Evolutionary conservation across 2,888 invertebrate species (phyloP), one percentile per base, ranked within the genome.

Genomic region (Antheraea yamamai): DNA sequence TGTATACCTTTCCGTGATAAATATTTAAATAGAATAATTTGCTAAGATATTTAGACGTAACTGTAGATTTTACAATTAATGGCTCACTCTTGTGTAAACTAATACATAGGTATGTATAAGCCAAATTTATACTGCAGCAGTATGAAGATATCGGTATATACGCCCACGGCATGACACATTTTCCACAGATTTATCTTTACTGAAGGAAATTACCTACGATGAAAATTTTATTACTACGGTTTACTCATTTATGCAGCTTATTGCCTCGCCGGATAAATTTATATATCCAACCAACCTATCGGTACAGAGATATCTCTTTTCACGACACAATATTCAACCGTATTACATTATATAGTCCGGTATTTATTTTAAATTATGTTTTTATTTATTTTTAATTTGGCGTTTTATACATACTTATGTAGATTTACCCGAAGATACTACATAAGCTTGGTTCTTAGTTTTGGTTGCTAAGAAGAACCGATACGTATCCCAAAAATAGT

Each of bases 101-200:
- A 30, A 30, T 66, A 16, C 26, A 66, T 66, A 66, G 26, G 64
- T 64, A 26, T 64, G 8, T 64, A 26, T 64, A 64, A 16, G 26
- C 26, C 26, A 66, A 30, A 66, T 66, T 16, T 66, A 51, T 68
- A 52, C 61, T 52, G 35, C 20, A 81, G 79, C 81, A 80, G 81
- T 82, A 83, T 83, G 83, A 83, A 66, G 79, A 87, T 35, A 35
- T 70, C n/a, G 70, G 74, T 81, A 82, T 80, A 78, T 26, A 58
- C 74, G 47, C 74, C 74, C 51, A 75, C 74, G 71, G 61, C 61
- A 85, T 91, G 91, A 92, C 92, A 92, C 92, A 91, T 88, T 83
- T 81, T 83, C 83, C 79, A 82, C 87, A 87, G 87, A 83, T 85
- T 77, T 81, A 78, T 81, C 78, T 79, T 66, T 80, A 81, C 72